Conservation (phyloP, 1,140 invertebrate species). For the Drosophila obscura region DNA sequence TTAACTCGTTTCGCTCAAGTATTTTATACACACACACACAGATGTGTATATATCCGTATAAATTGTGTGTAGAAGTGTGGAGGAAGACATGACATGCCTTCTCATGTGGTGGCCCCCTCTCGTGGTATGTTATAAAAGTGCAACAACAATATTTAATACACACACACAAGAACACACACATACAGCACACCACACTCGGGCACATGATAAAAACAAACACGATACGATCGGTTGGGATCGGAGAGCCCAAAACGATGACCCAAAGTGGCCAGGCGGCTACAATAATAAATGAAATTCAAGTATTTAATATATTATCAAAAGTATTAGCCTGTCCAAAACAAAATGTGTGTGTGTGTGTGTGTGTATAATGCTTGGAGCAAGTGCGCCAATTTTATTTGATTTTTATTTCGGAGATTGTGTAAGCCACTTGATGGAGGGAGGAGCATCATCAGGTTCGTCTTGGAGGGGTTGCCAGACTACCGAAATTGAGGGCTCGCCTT, state of each 20-base stretch:
- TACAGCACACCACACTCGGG: conserved; percentile 15
- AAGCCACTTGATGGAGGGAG: conserved; percentile 24
- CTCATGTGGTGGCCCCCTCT: conserved; percentile 25
- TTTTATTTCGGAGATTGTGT: conserved; percentile 13
- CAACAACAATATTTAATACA: conserved; percentile 69
- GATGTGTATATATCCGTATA: conserved; percentile 2
- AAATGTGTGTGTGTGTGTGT: conserved; percentile 1
- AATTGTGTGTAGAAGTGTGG: conserved; percentile 24
- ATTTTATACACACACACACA: conserved; percentile 27
- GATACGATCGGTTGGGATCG: conserved; percentile 51
- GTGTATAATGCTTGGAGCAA: conserved; percentile 44
- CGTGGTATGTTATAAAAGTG: conserved; percentile 66
- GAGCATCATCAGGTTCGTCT: not conserved
- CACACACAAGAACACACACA: conserved; percentile 20
- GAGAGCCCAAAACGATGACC: conserved; percentile 42
- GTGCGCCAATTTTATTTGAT: conserved; percentile 48
- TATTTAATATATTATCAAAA: conserved; percentile 46
- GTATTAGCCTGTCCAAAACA: conserved; percentile 34
- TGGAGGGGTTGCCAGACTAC: conserved; percentile 49
- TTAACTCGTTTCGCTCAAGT: conserved; percentile 80
- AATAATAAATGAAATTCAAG: conserved; percentile 50
- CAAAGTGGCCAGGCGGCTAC: conserved; percentile 50
- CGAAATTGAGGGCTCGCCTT: conserved; percentile 3
- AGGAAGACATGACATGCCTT: conserved; percentile 40
- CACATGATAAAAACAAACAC: conserved; percentile 72